Evolutionary conservation across 2,888 invertebrate genomes (phyloP).

Genomic region (Portevinia maculata): DNA sequence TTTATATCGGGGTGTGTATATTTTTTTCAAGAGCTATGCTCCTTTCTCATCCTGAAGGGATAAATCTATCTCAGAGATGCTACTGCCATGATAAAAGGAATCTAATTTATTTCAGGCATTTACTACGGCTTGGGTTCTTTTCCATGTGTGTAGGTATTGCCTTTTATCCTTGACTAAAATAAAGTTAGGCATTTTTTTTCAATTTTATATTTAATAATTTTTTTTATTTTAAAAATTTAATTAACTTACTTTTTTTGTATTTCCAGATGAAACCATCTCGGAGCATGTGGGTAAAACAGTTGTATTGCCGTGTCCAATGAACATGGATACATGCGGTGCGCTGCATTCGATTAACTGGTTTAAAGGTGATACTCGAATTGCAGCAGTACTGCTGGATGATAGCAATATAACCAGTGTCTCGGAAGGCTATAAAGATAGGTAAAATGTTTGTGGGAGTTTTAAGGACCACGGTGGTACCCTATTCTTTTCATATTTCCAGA

Average conservation of each 20-base stretch:
- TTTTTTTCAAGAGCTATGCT: conserved; percentile 13
- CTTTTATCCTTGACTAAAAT: conserved; percentile 38
- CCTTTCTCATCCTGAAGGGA: conserved; percentile 50
- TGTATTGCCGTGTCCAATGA: conserved; percentile 87
- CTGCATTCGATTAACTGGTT: conserved; percentile 92
- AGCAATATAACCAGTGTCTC: conserved; percentile 81
- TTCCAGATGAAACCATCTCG: conserved; percentile 81
- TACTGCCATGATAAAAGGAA: conserved; percentile 65
- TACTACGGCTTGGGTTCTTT: conserved; percentile 25
- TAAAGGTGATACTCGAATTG: conserved; percentile 84
- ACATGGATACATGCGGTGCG: conserved; percentile 87
- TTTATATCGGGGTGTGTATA: conserved; percentile 10
- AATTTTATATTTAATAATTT: conserved; percentile 21
- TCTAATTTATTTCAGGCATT: conserved; percentile 69
- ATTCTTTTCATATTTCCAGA: conserved; percentile 73
- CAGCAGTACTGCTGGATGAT: conserved; percentile 82
- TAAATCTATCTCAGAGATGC: conserved; percentile 68
- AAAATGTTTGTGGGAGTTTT: conserved; percentile 1
- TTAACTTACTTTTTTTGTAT: conserved; percentile 14
- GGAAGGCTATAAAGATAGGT: conserved; percentile 81
- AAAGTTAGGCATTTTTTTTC: not conserved
- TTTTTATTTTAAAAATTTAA: conserved; percentile 14
- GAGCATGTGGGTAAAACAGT: conserved; percentile 83
- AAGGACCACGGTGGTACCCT: not conserved
- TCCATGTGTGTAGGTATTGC: not conserved